A percentile compares a stretch with the other conserved stretches of the same genome.
These are phyloP conservation scores for Lepidostoma basale DNA, from an alignment of 1,140 invertebrate genomes.

Conservation along the genomic window DNA sequence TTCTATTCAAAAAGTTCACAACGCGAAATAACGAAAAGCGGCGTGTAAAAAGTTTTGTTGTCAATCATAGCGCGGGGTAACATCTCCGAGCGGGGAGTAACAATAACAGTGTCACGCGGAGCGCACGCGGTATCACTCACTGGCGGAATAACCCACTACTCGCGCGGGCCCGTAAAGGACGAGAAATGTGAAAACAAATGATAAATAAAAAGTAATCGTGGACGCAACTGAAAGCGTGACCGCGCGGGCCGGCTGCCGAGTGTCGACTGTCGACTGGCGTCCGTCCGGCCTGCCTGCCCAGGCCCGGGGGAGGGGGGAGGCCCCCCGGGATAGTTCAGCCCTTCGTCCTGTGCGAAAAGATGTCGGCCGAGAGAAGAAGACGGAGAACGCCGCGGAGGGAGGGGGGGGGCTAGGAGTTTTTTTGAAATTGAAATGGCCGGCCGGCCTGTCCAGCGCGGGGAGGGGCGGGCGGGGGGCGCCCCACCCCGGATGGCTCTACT, in stretches of 20 bases:
- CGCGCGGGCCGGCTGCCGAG: constrained; percentile 39
- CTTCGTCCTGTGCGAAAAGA: constrained; percentile 22
- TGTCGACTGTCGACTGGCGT: constrained; percentile 38
- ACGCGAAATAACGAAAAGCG: constrained; percentile 6
- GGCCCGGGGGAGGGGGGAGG: neutral
- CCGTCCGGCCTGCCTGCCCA: constrained; percentile 27
- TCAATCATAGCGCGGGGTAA: constrained; percentile 8
- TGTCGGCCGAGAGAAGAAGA: constrained; percentile 26
- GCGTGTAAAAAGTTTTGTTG: constrained; percentile 17
- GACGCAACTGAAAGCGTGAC: constrained; percentile 21
- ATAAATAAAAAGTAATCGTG: constrained; percentile 9
- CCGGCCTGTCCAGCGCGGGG: constrained; percentile 38
- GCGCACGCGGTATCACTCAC: constrained; percentile 13
- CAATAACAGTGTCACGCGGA: constrained; percentile 33
- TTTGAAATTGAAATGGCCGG: constrained; percentile 42
- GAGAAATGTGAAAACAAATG: constrained; percentile 20
- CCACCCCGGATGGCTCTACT: constrained; percentile 16
- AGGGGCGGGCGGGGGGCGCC: neutral
- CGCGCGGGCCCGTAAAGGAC: constrained; percentile 1
- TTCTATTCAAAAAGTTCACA: constrained; percentile 19
- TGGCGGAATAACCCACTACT: neutral
- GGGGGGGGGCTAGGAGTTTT: constrained; percentile 27
- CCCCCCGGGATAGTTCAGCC: constrained; percentile 22
- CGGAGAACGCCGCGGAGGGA: neutral
- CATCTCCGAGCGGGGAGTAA: constrained; percentile 14